phyloP scores from a whole-genome alignment of 2,113 vertebrate species.

The Ptychochromis oligacanthus region DNA sequence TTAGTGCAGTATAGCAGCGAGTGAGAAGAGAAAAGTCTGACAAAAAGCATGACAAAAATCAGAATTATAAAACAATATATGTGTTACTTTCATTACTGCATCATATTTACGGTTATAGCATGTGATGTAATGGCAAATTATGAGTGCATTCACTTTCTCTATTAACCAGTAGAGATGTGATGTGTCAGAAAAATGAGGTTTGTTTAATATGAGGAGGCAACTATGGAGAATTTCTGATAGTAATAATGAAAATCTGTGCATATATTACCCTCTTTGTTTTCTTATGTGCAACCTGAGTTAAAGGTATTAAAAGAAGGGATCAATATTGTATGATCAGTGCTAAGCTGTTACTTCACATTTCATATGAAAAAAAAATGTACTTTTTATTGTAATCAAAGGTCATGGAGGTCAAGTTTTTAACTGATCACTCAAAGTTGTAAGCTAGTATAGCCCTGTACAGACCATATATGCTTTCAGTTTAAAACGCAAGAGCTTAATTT shows the following conservation, averaged over 20 bases:
- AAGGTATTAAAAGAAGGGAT: constrained; percentile 31
- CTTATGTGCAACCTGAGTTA: constrained; percentile 66
- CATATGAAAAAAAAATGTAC: neutral
- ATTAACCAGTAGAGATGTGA: constrained; percentile 19
- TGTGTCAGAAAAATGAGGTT: constrained; percentile 7
- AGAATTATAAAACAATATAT: constrained; percentile 35
- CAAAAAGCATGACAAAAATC: constrained; percentile 28
- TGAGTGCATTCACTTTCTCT: constrained; percentile 31
- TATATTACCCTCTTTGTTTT: constrained; percentile 34
- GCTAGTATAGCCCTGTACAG: neutral
- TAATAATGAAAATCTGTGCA: constrained; percentile 23
- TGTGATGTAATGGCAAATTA: constrained; percentile 34
- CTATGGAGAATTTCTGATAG: constrained; percentile 21
- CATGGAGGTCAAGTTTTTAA: constrained; percentile 18
- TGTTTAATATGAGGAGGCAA: constrained; percentile 39
- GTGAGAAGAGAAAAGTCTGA: constrained; percentile 32
- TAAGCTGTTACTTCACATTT: constrained; percentile 17
- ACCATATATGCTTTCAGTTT: constrained; percentile 2
- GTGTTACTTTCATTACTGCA: constrained; percentile 58
- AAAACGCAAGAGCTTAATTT: constrained; percentile 9
- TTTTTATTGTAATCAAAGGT: constrained; percentile 11
- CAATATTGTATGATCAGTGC: constrained; percentile 35
- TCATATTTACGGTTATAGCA: constrained; percentile 36
- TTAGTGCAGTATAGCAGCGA: constrained; percentile 65
- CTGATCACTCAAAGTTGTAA: neutral